Evolutionary conservation across 2,113 vertebrate species (phyloP).

Genomic region (Albula glossodonta): DNA sequence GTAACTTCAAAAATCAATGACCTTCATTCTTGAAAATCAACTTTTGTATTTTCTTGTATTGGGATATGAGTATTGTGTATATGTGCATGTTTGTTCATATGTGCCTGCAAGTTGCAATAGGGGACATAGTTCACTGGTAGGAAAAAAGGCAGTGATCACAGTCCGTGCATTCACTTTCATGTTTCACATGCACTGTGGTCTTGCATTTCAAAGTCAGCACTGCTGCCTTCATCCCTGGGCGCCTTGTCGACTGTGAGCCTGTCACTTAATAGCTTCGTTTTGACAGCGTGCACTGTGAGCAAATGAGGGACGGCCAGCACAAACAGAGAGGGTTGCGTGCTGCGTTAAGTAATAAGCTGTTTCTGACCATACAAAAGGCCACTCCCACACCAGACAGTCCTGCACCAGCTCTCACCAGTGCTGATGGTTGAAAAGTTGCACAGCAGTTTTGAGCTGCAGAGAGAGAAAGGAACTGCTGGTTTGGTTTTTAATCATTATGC

Average conservation of each 20-base stretch:
- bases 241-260: neutral
- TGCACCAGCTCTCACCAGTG: too few species aligned
- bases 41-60: neutral
- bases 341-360: constrained; percentile 67
- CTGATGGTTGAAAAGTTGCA: neutral
- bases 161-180: neutral
- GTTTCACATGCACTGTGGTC: neutral
- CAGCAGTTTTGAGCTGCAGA: too few species aligned
- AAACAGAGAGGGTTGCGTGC: constrained; percentile 45
- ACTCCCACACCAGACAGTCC: neutral
- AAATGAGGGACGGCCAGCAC: constrained; percentile 36
- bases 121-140: neutral
- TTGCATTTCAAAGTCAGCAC: neutral
- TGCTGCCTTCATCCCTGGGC: neutral
- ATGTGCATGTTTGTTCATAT: neutral
- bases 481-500: too few species aligned
- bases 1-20: neutral
- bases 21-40: neutral
- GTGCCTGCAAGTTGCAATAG: neutral
- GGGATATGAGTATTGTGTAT: neutral
- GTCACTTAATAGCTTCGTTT: constrained; percentile 16
- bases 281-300: constrained; percentile 31
- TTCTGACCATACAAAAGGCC: constrained; percentile 67
- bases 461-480: too few species aligned
- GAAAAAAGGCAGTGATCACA: constrained; percentile 10